Evolutionary conservation across 2,888 invertebrate species (phyloP), one percentile per base, ranked within the genome.

Genomic region (Drosophila birchii): DNA sequence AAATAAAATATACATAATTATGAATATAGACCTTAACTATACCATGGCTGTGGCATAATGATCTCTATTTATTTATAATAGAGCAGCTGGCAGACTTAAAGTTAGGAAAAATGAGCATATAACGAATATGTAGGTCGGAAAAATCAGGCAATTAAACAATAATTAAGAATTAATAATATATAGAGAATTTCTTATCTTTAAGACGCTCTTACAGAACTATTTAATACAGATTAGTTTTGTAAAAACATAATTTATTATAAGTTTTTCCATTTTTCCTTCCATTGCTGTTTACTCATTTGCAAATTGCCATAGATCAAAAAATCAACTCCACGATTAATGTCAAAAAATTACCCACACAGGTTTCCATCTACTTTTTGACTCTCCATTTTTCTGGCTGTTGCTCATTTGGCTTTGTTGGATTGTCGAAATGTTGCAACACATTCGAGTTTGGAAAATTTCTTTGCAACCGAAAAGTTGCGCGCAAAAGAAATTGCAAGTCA

Each of bases 401-500:
- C 55, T 63, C 63, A 62, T 56, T 71, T 56, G 55, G 63, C 73
- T 51, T 49, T 56, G 74, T 63, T 49, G 47, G 67, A 39, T 56
- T 75, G 69, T 64, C 51, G 64, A 63, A 55, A 64, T 56, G 69
- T 69, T 61, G 79, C 81, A 73, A 73, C 44, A 51, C 44, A 55
- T 49, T 73, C 67, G 68, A 39, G 64, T 76, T 75, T 81, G 78
- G 70, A 71, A 78, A 86, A 86, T 84, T 88, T 84, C 84, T 86
- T 86, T 86, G 84, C 75, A 88, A 77, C 88, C 76, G 70, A 88
- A 86, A 88, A 73, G 77, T 77, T 76, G 89, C 75, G 45, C 75
- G 79, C 79, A 85, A 87, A 82, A 89, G 86, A 89, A 89, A 86
- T 86, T 89, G 89, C 86, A 83, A 88, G 83, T 82, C 86, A 86